phyloP scores from a whole-genome alignment of 1,140 invertebrate species.

The Steinernema feltiae region DNA sequence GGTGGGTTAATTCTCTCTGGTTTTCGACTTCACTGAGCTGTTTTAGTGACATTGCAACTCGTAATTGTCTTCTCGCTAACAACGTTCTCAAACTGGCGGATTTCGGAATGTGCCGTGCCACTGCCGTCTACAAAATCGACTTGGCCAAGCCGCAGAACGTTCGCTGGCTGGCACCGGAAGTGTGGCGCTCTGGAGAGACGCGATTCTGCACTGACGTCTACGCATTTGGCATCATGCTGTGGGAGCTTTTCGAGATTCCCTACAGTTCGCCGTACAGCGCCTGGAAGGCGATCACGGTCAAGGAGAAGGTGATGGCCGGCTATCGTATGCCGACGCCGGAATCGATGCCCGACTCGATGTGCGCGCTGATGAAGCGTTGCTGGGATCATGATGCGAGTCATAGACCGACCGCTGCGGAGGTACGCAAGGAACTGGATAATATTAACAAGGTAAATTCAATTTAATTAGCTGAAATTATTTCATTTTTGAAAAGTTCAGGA shows the following conservation, averaged over 20 bases:
- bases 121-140: slow-evolving; percentile 48
- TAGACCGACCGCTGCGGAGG: slow-evolving; percentile 37
- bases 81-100: slow-evolving; percentile 43
- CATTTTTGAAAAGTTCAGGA: not conserved
- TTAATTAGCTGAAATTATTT: not conserved
- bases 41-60: slow-evolving; percentile 44
- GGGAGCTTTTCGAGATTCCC: slow-evolving; percentile 29
- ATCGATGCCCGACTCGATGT: slow-evolving; percentile 36
- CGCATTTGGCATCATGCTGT: slow-evolving; percentile 28
- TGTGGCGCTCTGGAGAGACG: slow-evolving; percentile 34
- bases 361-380: slow-evolving; percentile 35
- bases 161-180: slow-evolving; percentile 41
- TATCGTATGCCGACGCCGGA: slow-evolving; percentile 41
- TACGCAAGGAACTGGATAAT: slow-evolving; percentile 34
- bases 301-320: slow-evolving; percentile 40
- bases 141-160: slow-evolving; percentile 48
- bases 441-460: slow-evolving; percentile 26
- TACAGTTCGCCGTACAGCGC: slow-evolving; percentile 28
- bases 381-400: slow-evolving; percentile 31
- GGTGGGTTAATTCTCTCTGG: not conserved
- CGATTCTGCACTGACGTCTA: slow-evolving; percentile 25
- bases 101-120: slow-evolving; percentile 50
- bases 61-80: slow-evolving; percentile 43
- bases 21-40: not conserved
- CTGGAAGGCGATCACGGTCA: slow-evolving; percentile 38